These are phyloP conservation scores for Abramis brama DNA, from an alignment of 2,113 vertebrate species.

Conservation along the genomic window DNA sequence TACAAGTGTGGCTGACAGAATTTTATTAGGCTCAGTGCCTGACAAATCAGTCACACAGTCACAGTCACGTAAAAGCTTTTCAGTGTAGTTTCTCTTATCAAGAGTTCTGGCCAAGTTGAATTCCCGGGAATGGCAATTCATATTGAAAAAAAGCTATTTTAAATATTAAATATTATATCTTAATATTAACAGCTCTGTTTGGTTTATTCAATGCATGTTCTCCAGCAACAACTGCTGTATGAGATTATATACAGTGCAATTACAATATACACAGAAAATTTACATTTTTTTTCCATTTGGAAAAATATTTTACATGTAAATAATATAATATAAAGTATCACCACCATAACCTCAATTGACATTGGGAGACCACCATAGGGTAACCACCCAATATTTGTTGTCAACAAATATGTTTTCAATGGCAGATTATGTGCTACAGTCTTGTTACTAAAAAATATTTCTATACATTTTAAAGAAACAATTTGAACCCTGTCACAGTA, in stretches of 20 bases:
- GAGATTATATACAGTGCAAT: neutral
- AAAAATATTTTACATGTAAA: neutral
- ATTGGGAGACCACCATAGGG: neutral
- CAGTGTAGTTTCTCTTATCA: conserved; percentile 3
- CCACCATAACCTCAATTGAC: neutral
- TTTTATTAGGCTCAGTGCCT: conserved; percentile 32
- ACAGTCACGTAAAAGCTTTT: conserved; percentile 17
- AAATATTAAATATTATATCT: too few relatives aligned
- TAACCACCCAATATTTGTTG: neutral
- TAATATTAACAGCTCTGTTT: neutral
- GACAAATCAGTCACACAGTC: neutral
- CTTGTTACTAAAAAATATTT: neutral
- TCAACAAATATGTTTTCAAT: neutral
- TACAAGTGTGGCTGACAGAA: conserved; percentile 1
- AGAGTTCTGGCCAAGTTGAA: neutral
- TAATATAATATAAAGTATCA: neutral
- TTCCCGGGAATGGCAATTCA: too few relatives aligned
- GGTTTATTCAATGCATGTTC: neutral
- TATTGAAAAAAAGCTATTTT: neutral
- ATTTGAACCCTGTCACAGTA: too few relatives aligned
- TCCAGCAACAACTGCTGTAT: neutral
- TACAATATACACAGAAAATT: neutral
- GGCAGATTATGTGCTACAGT: neutral
- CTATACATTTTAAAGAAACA: too few relatives aligned
- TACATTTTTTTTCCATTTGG: neutral